phyloP scores from a whole-genome alignment of 1,140 invertebrate species.

The roundworm (Caenorhabditis elegans) region DNA sequence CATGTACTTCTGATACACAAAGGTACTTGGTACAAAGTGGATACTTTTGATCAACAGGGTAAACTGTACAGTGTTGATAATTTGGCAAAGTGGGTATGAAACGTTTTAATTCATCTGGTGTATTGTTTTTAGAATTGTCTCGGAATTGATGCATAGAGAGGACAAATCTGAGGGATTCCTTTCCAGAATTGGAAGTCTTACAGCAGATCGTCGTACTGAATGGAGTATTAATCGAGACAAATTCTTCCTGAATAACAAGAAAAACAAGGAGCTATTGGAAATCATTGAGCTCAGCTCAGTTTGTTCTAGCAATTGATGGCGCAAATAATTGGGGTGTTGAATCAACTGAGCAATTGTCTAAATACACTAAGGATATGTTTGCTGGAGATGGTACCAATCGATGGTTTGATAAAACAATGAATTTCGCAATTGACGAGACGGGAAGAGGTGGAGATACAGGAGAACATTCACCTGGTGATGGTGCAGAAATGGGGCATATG shows the following conservation, averaged over 20 bases:
- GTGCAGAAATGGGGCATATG: conserved; percentile 46
- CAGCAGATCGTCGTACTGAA: conserved; percentile 49
- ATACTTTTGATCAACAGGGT: conserved; percentile 50
- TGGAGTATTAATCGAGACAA: conserved; percentile 52
- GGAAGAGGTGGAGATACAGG: conserved; percentile 87
- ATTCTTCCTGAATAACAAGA: conserved; percentile 53
- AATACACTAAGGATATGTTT: conserved; percentile 70
- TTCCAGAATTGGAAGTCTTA: conserved; percentile 47
- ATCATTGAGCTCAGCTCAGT: conserved; percentile 49
- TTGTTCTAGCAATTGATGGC: conserved; percentile 45
- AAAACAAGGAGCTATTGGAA: conserved; percentile 47
- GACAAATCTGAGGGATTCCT: conserved; percentile 44
- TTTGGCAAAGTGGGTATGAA: background rate
- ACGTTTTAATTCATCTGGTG: too few species aligned
- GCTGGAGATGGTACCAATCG: conserved; percentile 93
- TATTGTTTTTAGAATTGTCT: conserved; percentile 53
- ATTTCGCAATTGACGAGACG: conserved; percentile 93
- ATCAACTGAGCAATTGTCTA: conserved; percentile 23
- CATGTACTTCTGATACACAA: conserved; percentile 49
- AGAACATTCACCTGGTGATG: conserved; percentile 80
- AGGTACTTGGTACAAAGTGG: conserved; percentile 55
- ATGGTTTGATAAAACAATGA: conserved; percentile 90
- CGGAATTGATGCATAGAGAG: conserved; percentile 47
- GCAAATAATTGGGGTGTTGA: conserved; percentile 33
- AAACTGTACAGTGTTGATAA: conserved; percentile 32